phyloP scores from a whole-genome alignment of 2,888 invertebrate genomes.

The Cecidostiba fungosa region DNA sequence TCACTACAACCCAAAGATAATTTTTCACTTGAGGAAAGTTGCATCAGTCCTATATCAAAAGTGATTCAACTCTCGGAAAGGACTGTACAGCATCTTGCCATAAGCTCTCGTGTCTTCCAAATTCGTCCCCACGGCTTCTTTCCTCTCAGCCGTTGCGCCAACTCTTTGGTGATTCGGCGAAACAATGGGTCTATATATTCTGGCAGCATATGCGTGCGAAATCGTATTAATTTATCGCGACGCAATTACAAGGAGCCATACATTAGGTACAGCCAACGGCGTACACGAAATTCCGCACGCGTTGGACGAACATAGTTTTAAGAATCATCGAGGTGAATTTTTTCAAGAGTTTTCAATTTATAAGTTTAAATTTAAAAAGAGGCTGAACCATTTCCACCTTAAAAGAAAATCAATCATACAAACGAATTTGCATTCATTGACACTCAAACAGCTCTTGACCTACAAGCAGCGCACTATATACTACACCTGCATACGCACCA shows the following conservation, averaged over 20 bases:
- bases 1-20: neutral
- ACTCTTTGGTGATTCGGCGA: constrained; percentile 63
- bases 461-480: neutral
- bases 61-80: neutral
- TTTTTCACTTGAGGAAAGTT: neutral
- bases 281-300: constrained; percentile 21
- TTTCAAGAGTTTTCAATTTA: too few species aligned
- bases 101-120: neutral
- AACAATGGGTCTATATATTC: constrained; percentile 75
- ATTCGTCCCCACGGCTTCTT: constrained; percentile 14
- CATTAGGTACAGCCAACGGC: constrained; percentile 69
- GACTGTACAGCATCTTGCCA: constrained; percentile 1
- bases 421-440: neutral
- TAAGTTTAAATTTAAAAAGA: too few species aligned
- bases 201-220: constrained; percentile 74
- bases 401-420: neutral
- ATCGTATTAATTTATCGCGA: constrained; percentile 77
- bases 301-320: too few species aligned
- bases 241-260: constrained; percentile 78
- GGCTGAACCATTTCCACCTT: neutral
- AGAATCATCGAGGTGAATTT: too few species aligned
- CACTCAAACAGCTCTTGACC: neutral
- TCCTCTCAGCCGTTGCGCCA: constrained; percentile 6
- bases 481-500: neutral
- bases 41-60: constrained; percentile 7